A percentile compares a stretch with the other conserved stretches of the same genome.
Evolutionary conservation across 2,797 vertebrate species (phyloP).

Genomic region (Karalla daura): DNA sequence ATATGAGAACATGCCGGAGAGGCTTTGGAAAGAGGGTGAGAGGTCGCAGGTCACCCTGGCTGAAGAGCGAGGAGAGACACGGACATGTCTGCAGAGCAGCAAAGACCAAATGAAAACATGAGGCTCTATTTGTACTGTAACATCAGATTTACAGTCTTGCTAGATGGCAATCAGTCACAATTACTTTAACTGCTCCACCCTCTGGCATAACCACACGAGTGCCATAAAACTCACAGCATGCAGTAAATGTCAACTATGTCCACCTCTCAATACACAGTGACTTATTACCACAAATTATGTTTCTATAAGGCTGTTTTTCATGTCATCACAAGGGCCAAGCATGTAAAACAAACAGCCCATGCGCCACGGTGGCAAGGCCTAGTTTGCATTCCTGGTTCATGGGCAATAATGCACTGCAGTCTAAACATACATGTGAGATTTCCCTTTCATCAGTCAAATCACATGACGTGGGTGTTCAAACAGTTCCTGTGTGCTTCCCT

Average conservation of each 20-base stretch:
- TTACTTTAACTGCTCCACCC: constrained; percentile 41
- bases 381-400: constrained; percentile 22
- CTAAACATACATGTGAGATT: constrained; percentile 33
- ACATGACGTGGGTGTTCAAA: constrained; percentile 31
- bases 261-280: constrained; percentile 14
- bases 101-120: constrained; percentile 52
- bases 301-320: constrained; percentile 41
- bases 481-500: background rate
- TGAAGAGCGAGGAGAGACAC: constrained; percentile 24
- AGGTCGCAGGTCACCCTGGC: constrained; percentile 34
- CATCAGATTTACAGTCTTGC: constrained; percentile 55
- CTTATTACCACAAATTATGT: constrained; percentile 35
- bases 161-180: constrained; percentile 58
- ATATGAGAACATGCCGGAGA: constrained; percentile 10
- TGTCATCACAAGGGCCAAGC: constrained; percentile 22
- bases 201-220: constrained; percentile 47
- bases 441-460: constrained; percentile 18
- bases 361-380: constrained; percentile 14
- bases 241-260: constrained; percentile 26
- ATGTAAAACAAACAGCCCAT: constrained; percentile 36
- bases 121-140: constrained; percentile 65
- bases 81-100: constrained; percentile 2
- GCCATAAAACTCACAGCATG: constrained; percentile 34
- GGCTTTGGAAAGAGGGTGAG: constrained; percentile 21
- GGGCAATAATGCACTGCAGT: constrained; percentile 22